A percentile compares a stretch with the other conserved stretches of the same genome.
Conservation (phyloP, 2,113 vertebrate genomes). For the Corapipo altera region DNA sequence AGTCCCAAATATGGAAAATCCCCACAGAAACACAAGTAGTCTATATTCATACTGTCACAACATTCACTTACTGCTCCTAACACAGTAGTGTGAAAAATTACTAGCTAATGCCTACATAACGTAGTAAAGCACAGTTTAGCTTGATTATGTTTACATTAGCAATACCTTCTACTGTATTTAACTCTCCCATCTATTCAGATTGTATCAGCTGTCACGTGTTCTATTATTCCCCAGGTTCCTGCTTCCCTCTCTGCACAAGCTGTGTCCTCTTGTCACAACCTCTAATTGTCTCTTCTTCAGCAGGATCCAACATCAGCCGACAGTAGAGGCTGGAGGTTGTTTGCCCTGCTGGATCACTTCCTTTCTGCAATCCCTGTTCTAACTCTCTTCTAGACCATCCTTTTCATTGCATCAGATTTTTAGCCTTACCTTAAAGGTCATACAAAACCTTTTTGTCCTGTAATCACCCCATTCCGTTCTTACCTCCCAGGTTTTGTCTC, state of each 20-base stretch:
- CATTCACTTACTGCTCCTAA: neutral
- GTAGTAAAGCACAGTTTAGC: neutral
- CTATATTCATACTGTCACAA: neutral
- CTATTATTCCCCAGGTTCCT: neutral
- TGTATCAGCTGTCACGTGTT: neutral
- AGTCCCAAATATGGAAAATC: neutral
- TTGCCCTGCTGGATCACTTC: conserved; percentile 32
- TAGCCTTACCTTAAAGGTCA: conserved; percentile 15
- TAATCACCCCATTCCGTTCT: neutral
- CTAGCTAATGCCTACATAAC: neutral
- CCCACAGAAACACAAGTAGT: neutral
- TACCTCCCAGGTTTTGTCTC: neutral
- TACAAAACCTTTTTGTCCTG: neutral
- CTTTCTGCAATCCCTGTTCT: neutral
- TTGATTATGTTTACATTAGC: neutral
- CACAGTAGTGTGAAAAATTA: neutral
- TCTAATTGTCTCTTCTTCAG: conserved; percentile 17
- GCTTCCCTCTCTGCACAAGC: neutral
- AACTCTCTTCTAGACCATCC: neutral
- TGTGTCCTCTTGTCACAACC: conserved; percentile 13
- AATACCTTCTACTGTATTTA: neutral
- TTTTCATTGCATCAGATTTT: neutral
- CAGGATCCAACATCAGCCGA: neutral
- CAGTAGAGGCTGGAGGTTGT: conserved; percentile 26
- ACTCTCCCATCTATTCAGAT: neutral